Conservation (phyloP, 2,888 invertebrate genomes). For the Trachelus iudaicus region DNA sequence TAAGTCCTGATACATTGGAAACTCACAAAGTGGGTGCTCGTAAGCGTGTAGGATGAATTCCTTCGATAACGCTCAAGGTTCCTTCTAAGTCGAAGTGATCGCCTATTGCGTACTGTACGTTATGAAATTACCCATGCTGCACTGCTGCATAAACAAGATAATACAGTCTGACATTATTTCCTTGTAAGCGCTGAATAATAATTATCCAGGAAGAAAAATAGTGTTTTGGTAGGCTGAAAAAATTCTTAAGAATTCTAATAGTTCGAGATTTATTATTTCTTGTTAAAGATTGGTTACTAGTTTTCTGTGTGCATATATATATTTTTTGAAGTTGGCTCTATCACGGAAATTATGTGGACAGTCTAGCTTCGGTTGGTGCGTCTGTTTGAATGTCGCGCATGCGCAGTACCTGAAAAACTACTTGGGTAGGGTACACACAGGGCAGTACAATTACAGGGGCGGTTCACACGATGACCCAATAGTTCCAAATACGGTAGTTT, state of each 20-base stretch:
- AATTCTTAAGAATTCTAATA: neutral
- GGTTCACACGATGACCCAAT: slow-evolving; percentile 26
- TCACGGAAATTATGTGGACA: neutral
- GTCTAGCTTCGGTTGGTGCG: neutral
- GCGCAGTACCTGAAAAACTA: neutral
- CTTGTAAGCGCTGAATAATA: neutral
- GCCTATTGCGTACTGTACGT: neutral
- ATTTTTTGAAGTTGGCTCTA: neutral
- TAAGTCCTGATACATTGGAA: neutral
- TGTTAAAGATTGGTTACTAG: too few relatives aligned
- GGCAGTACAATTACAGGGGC: neutral
- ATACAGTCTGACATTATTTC: neutral
- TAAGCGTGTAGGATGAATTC: slow-evolving; percentile 20
- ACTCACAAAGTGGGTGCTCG: slow-evolving; percentile 7
- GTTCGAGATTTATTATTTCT: neutral
- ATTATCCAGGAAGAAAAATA: neutral
- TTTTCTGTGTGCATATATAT: too few relatives aligned
- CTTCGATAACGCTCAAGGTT: slow-evolving; percentile 24
- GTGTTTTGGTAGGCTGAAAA: neutral
- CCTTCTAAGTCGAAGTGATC: slow-evolving; percentile 7
- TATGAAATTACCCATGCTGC: slow-evolving; percentile 11
- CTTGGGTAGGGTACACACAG: neutral
- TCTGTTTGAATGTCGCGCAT: neutral
- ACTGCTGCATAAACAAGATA: neutral
- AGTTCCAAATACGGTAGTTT: slow-evolving; percentile 31